Evolutionary conservation across 2,888 invertebrate genomes (phyloP), one percentile per base, ranked within the genome.

Genomic region (Gari tellinella): DNA sequence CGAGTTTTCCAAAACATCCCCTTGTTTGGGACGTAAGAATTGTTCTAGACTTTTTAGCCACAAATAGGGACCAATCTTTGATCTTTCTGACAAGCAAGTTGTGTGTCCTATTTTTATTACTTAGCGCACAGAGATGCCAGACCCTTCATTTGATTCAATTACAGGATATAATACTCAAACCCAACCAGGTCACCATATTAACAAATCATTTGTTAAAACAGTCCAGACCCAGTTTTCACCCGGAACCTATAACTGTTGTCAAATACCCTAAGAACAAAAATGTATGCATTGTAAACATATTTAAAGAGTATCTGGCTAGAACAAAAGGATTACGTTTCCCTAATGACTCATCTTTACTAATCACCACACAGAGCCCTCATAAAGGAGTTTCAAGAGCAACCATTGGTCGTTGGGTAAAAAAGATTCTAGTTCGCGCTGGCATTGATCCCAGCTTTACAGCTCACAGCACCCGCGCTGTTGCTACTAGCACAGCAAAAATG

Each of bases 311-410:
- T 25, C 21, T 49, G 10, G 15, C 12, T 21, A 49, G 49, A 49
- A 49, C 49, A 12, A 15, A 49, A 5, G 5, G 23, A 23, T 17
- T 49, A 15, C 49, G 49, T 5, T 12, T 5, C 19, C 8, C 10
- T 21, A 25, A 49, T 10, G 25, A 49, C 8, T n/a, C n/a, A n/a
- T n/a, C n/a, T n/a, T 49, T 49, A 21, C 23, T 49, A 8, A 15
- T 49, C 10, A 49, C 23, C 49, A 49, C 49, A 3, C 49, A 49
- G 17, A 49, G 15, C 8, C 49, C 49, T 14, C 49, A 49, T 15
- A 49, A 49, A 21, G 49, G 49, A 12, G 15, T 49, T 5, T 8
- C 49, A 5, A 49, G 25, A 21, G 23, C 49, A 49, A 49, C 49
- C 10, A 12, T 49, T 5, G 7, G 21, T 21, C 19, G 19, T 21